Evolutionary conservation across 2,797 vertebrate genomes (phyloP).

Genomic region (Alosa sapidissima): DNA sequence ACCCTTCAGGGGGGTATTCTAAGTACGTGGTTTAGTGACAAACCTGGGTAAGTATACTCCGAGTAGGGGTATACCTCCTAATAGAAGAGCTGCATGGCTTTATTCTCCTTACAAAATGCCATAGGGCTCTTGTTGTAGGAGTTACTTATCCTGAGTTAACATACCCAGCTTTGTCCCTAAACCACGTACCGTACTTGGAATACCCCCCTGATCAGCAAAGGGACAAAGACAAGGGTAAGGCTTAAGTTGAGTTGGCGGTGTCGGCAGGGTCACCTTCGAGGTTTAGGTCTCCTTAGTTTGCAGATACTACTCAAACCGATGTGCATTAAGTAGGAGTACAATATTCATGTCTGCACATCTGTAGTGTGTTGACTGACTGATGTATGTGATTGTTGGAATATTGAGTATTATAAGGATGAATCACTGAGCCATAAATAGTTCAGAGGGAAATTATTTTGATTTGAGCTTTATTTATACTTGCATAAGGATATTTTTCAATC

Average conservation of each 20-base stretch:
- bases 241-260: background rate
- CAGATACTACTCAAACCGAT: background rate
- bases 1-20: background rate
- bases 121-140: too few species aligned
- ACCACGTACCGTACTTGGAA: too few species aligned
- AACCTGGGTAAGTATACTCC: too few species aligned
- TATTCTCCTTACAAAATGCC: too few species aligned
- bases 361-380: background rate
- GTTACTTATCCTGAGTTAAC: too few species aligned
- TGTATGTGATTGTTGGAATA: background rate
- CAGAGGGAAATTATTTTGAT: background rate
- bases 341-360: background rate
- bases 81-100: too few species aligned
- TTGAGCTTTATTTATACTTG: slow-evolving; percentile 4
- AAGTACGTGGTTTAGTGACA: too few species aligned
- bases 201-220: background rate
- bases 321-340: background rate
- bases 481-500: background rate
- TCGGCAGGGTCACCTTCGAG: background rate
- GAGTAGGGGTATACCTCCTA: too few species aligned
- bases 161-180: too few species aligned
- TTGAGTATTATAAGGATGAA: background rate
- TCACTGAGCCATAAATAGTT: background rate
- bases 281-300: background rate
- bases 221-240: background rate